Base-by-base conservation (phyloP, 1,140 invertebrate species). In the Drosophila littoralis region DNA sequence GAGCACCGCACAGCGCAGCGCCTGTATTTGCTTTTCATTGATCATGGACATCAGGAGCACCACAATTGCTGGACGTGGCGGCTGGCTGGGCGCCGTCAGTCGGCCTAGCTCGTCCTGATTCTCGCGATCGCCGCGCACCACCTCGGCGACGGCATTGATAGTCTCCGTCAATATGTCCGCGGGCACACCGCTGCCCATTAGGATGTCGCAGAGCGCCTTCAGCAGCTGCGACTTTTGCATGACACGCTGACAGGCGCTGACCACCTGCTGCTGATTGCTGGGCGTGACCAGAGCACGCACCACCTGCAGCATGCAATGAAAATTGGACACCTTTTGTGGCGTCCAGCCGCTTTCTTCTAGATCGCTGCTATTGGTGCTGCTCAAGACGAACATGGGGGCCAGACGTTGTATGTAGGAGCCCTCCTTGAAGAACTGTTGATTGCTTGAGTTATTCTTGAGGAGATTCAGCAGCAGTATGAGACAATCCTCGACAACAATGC, bases 351-450 rank as follows among this genome's bases (percentile, higher is more conserved):
- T 94, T 22, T 97, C 96, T 40, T 96, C 95, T 1, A 93, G 85
- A 68, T 96, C 95, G 32, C 33, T 52, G 63, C 13, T n/a, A 10
- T 59, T 58, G 13, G 17, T 4, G 93, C 94, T n/a, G 94, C 94
- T 63, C 33, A 96, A 93, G 63, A 95, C 94, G 92, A 98, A 98
- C 95, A 98, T 99, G 52, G 96, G 96, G 3, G 96, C 93, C 76
- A 99, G 93, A 74, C 95, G 95, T 88, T 98, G 97, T 75, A 99
- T 98, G 88, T 98, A 99, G 91, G 96, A 97, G 54, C 97, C 98
- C 94, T 99, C 99, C 93, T 99, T 98, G 90, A 99, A 99, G 91
- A 99, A 98, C 91, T 98, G 99, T 91, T 99, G 98, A 94, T 99
- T 99, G 67, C 98, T 99, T 6, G 97, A 95, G 92, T 99, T 99